Base-by-base conservation (phyloP, 2,888 invertebrate genomes). In the Schizaphis graminum region DNA sequence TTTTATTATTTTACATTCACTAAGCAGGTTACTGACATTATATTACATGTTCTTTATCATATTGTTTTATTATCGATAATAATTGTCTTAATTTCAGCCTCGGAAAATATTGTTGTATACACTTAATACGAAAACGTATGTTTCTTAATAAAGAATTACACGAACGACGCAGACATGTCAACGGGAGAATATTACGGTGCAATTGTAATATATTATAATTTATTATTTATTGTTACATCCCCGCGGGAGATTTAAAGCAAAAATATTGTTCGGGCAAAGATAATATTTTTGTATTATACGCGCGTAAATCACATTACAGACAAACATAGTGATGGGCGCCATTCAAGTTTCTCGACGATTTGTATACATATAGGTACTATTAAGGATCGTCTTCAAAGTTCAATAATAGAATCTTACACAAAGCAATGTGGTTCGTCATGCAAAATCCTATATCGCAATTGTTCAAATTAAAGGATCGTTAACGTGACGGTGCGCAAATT, bases 1-100 rank as follows among this genome's bases (percentile, higher is more conserved):
- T 77, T 41, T 41, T 41, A 26, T 91, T 77, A 2, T 92, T 91
- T 77, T 77, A 91, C 90, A 90, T 90, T 90, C 90, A 90, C 90
- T 47, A 11, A 26, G 44, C 44, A 44, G 4, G 21, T 44, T 44
- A 85, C 26, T 85, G 24, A 13, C 28, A 28, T 85, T 85, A 85
- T 28, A 77, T n/a, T 35, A 77, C 4, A 35, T 5, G 16, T 53
- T 53, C 13, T 53, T 7, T 28, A 86, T 86, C 13, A 44, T 86
- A 86, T 28, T 67, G n/a, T 47, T 21, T 77, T 77, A 35, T 89
- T 89, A 28, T 16, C 28, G 26, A 57, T 28, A n/a, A 89, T 35
- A 35, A 77, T 24, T 61, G 24, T 53, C 44, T 89, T 57, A 11
- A 24, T 85, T 85, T 5, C n/a, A 89, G 89, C 28, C 28, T 57